Conservation (phyloP, 2,113 vertebrate species). For the Psammodynastes pulverulentus region DNA sequence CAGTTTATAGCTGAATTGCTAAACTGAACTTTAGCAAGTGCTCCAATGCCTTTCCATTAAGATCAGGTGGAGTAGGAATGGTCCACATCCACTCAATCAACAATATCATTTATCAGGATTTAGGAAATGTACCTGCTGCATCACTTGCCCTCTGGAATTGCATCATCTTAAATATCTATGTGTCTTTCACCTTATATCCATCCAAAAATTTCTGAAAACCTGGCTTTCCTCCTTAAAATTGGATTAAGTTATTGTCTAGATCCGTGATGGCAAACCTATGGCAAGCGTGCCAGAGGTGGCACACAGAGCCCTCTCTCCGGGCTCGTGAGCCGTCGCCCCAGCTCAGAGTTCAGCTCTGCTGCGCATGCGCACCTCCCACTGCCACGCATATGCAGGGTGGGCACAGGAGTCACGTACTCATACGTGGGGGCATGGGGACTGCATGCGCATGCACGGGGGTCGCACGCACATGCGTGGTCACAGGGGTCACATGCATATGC, state of each 20-base stretch:
- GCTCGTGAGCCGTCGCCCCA: too few species aligned
- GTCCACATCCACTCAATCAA: not conserved
- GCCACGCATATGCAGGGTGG: too few species aligned
- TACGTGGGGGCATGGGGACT: too few species aligned
- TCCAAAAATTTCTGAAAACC: slow-evolving; percentile 20
- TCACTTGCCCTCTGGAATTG: not conserved
- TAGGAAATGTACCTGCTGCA: not conserved
- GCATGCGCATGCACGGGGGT: too few species aligned
- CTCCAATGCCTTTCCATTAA: not conserved
- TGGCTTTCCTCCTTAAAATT: not conserved
- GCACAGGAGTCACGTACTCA: too few species aligned
- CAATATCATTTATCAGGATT: not conserved
- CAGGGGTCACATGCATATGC: too few species aligned
- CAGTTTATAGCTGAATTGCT: not conserved
- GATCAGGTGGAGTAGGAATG: not conserved
- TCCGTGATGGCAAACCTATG: too few species aligned
- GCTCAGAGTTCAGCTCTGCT: too few species aligned
- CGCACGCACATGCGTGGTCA: too few species aligned
- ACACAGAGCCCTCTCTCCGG: too few species aligned
- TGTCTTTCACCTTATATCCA: not conserved
- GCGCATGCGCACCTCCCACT: too few species aligned
- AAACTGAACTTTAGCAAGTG: not conserved
- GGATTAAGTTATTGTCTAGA: not conserved
- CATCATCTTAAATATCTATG: not conserved
- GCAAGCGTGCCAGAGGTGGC: too few species aligned